These are phyloP conservation scores for Gibbula magus DNA, from an alignment of 2,888 invertebrate species.

Conservation along the genomic window DNA sequence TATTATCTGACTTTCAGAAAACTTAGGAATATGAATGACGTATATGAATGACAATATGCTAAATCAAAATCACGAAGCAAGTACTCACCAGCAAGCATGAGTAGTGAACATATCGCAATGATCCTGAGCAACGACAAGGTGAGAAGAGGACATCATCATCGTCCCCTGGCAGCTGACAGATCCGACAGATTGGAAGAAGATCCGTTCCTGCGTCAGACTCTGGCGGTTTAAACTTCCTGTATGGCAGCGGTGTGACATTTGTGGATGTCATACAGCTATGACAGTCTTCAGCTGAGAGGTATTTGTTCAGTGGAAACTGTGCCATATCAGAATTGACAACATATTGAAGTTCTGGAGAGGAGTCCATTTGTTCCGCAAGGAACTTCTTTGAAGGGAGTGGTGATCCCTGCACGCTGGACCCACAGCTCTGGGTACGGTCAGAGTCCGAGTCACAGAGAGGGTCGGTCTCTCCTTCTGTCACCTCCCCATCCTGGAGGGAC, in stretches of 20 bases:
- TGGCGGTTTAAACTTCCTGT: slow-evolving; percentile 42
- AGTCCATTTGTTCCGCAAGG: background rate
- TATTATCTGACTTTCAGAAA: too few species aligned
- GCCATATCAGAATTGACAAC: background rate
- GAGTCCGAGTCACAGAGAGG: background rate
- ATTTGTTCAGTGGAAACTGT: slow-evolving; percentile 1
- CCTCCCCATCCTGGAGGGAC: background rate
- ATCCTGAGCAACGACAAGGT: slow-evolving; percentile 78
- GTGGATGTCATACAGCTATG: slow-evolving; percentile 43
- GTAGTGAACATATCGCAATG: slow-evolving; percentile 78
- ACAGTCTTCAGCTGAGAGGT: slow-evolving; percentile 5
- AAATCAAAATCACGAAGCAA: background rate
- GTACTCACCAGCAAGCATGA: slow-evolving; percentile 77
- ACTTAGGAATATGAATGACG: too few species aligned
- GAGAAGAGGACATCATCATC: slow-evolving; percentile 75
- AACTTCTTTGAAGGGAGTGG: slow-evolving; percentile 12
- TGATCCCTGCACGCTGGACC: background rate
- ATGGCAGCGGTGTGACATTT: slow-evolving; percentile 47
- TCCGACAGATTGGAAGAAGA: slow-evolving; percentile 75
- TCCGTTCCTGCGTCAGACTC: slow-evolving; percentile 62
- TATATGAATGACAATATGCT: background rate
- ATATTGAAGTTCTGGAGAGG: background rate
- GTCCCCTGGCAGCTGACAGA: slow-evolving; percentile 76
- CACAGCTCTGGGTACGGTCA: background rate
- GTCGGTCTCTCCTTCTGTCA: background rate